These are phyloP conservation scores for Bhutanitis thaidina DNA, from an alignment of 2,888 invertebrate genomes.

Conservation along the genomic window DNA sequence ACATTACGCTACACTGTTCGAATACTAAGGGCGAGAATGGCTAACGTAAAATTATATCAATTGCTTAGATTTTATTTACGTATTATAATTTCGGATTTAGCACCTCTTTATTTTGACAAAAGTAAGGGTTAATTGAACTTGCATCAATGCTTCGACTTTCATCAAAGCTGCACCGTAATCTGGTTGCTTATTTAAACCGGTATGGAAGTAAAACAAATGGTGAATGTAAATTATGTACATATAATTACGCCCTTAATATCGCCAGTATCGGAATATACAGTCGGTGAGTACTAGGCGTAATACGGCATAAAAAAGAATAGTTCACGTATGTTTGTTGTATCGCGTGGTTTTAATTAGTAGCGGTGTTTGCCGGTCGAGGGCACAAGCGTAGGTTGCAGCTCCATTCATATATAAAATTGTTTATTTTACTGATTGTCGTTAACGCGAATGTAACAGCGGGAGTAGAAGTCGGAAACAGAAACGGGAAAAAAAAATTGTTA, in stretches of 20 bases:
- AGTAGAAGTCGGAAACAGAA: slow-evolving; percentile 30
- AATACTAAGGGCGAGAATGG: slow-evolving; percentile 57
- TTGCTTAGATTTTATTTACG: slow-evolving; percentile 65
- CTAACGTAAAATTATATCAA: slow-evolving; percentile 74
- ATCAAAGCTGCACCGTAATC: slow-evolving; percentile 12
- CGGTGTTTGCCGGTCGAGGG: slow-evolving; percentile 24
- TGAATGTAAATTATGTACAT: slow-evolving; percentile 49
- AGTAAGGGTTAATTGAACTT: slow-evolving; percentile 39
- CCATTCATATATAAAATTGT: slow-evolving; percentile 49
- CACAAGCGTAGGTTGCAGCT: slow-evolving; percentile 29
- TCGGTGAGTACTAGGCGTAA: slow-evolving; percentile 46
- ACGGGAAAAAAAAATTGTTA: not conserved
- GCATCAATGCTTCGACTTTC: not conserved
- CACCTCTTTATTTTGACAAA: slow-evolving; percentile 45
- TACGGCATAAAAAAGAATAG: slow-evolving; percentile 22
- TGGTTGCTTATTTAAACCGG: slow-evolving; percentile 38
- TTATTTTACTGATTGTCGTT: slow-evolving; percentile 49
- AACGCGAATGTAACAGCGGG: slow-evolving; percentile 32
- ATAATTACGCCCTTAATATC: slow-evolving; percentile 48
- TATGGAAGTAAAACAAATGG: slow-evolving; percentile 13
- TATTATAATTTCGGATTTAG: slow-evolving; percentile 66
- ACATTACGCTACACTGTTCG: slow-evolving; percentile 71
- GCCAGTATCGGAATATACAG: slow-evolving; percentile 44
- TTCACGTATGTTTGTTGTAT: slow-evolving; percentile 20
- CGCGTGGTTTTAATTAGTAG: slow-evolving; percentile 32